Base-by-base conservation (phyloP, 2,888 invertebrate species). In the Lacanobia oleracea region DNA sequence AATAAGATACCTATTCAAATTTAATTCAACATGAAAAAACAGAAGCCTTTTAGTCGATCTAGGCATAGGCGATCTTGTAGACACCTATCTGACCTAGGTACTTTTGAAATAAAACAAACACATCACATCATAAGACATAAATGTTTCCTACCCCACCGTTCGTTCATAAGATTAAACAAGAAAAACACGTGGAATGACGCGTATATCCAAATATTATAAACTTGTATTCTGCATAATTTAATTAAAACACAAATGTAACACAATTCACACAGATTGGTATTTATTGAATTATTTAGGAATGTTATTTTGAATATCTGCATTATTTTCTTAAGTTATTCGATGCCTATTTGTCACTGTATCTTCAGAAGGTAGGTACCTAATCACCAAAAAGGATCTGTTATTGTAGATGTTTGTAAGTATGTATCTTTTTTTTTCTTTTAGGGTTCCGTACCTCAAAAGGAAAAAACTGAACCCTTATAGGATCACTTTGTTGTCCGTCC, bases 171-270 rank as follows among this genome's bases (percentile, higher is more conserved):
- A 50, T 14, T 1, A 23, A 50, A 67, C 18, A 56, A 51, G 37
- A 45, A 72, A 51, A 65, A 48, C 75, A 78, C 54, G 40, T 65
- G n/a, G 60, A 23, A 40, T 27, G 43, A 27, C 45, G 50, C 27
- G 6, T 33, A 6, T 33, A 33, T 6, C 33, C 6, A 27, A 63
- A 27, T 48, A 21, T 48, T 48, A 45, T 16, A 53, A 56, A 75
- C 56, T 23, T 23, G 8, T 56, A 56, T 33, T 56, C 3, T 50
- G 27, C 12, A 50, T 56, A 40, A 33, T 9, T 16, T 43, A 59
- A 62, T 53, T 37, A 48, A 21, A 65, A 33, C 2, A 33, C 3
- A 56, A 74, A 50, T 33, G 2, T 65, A 50, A 33, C 16, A 74
- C 21, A 21, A 56, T 50, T 16, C 27, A 18, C 12, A 37, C 27